Percentiles rank a stretch among this genome's conserved stretches.
These are phyloP conservation scores for Tympanoctomys barrerae DNA, from an alignment of 2,797 vertebrate genomes.

Conservation along the genomic window DNA sequence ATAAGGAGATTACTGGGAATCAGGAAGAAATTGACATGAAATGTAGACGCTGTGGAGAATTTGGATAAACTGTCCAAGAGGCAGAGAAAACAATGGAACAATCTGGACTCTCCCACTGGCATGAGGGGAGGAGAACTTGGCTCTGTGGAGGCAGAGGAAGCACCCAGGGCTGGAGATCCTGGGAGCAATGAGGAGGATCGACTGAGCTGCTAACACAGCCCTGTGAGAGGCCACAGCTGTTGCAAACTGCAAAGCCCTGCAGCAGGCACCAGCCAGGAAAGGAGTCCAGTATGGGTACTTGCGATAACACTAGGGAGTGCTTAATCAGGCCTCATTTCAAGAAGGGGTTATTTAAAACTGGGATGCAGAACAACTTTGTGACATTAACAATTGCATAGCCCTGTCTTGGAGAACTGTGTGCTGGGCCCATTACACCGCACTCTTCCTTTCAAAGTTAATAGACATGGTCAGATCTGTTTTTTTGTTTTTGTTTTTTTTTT, in stretches of 20 bases:
- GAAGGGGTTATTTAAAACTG: not conserved
- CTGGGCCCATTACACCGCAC: not conserved
- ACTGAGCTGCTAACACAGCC: not conserved
- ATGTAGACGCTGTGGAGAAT: not conserved
- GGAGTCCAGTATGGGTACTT: not conserved
- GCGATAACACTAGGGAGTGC: not conserved
- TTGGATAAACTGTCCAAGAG: not conserved
- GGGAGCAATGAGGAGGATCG: not conserved
- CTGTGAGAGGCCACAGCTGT: not conserved
- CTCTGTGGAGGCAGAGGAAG: not conserved
- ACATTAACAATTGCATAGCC: not conserved
- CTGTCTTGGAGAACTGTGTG: not conserved
- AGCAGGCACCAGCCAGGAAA: not conserved
- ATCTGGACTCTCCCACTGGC: not conserved
- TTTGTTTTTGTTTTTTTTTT: not conserved
- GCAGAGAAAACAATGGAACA: not conserved
- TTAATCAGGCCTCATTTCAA: not conserved
- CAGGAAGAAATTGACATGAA: not conserved
- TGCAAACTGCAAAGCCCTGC: not conserved
- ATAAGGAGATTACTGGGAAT: not conserved
- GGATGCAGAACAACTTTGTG: not conserved
- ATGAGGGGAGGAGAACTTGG: not conserved
- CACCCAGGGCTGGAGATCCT: not conserved
- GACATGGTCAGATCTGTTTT: not conserved
- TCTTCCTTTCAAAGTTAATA: not conserved